Evolutionary conservation across 2,797 vertebrate genomes (phyloP).

Genomic region (Pristis pectinata): DNA sequence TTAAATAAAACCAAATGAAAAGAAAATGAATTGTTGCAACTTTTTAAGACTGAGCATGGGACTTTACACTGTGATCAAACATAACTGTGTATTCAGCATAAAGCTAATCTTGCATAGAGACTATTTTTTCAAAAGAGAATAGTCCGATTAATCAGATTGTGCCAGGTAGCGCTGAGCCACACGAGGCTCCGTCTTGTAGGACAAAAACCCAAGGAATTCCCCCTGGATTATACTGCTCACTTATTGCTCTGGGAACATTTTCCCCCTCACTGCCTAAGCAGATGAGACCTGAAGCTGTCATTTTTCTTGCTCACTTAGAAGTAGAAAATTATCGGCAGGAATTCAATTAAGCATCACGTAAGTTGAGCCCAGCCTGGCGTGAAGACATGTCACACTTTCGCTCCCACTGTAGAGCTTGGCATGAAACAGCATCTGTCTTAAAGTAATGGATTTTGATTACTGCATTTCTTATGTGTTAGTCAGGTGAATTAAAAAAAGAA

Average conservation of each 20-base stretch:
- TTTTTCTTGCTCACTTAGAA: constrained; percentile 80
- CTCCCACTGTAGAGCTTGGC: constrained; percentile 42
- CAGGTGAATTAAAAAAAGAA: constrained; percentile 50
- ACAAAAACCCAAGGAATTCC: constrained; percentile 41
- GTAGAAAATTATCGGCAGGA: constrained; percentile 72
- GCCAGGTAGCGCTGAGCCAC: not conserved
- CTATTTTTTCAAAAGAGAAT: not conserved
- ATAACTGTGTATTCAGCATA: not conserved
- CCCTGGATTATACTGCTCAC: constrained; percentile 57
- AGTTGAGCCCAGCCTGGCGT: constrained; percentile 42
- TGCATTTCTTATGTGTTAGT: constrained; percentile 61
- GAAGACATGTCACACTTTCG: constrained; percentile 47
- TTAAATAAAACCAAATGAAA: not conserved
- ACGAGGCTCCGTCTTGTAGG: not conserved
- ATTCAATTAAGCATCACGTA: constrained; percentile 71
- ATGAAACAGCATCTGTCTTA: constrained; percentile 65
- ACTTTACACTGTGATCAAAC: not conserved
- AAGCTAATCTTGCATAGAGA: constrained; percentile 23
- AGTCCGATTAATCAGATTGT: not conserved
- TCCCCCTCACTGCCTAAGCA: constrained; percentile 50
- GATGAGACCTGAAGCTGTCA: constrained; percentile 57
- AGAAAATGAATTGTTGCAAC: constrained; percentile 58
- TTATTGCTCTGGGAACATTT: constrained; percentile 50
- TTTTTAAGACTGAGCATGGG: constrained; percentile 48
- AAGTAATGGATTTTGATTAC: constrained; percentile 75